Evolutionary conservation across 2,888 invertebrate genomes (phyloP).

Genomic region (Chrysolina oricalcia): DNA sequence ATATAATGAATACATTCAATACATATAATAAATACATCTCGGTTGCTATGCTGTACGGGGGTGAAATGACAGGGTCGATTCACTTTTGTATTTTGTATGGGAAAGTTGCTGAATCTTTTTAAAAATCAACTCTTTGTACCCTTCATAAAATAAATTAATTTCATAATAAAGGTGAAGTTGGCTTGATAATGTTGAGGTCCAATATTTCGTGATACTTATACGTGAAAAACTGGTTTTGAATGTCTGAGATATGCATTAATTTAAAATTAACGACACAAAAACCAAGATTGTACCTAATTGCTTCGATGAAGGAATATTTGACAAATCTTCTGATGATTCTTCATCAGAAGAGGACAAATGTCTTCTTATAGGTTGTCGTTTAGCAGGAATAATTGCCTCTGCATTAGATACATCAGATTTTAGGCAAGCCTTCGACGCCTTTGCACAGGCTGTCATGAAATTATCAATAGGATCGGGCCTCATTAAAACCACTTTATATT

Average conservation of each 20-base stretch:
- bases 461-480: not conserved
- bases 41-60: not conserved
- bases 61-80: not conserved
- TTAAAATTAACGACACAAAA: not conserved
- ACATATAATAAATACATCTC: not conserved
- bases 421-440: not conserved
- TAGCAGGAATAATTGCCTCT: not conserved
- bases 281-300: not conserved
- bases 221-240: no score
- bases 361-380: not conserved
- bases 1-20: no score
- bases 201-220: no score
- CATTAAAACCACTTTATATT: not conserved
- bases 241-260: not conserved
- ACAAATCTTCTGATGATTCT: not conserved
- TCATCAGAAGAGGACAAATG: not conserved
- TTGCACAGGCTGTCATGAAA: not conserved
- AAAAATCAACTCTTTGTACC: not conserved
- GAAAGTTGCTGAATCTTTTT: not conserved
- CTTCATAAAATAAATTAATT: not conserved
- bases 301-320: not conserved
- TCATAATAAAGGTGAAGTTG: not conserved
- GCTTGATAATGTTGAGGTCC: no score
- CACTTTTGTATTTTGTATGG: not conserved
- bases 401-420: not conserved